These are phyloP conservation scores for Dasypus novemcinctus DNA, from an alignment of 2,113 vertebrate genomes.

Conservation along the genomic window DNA sequence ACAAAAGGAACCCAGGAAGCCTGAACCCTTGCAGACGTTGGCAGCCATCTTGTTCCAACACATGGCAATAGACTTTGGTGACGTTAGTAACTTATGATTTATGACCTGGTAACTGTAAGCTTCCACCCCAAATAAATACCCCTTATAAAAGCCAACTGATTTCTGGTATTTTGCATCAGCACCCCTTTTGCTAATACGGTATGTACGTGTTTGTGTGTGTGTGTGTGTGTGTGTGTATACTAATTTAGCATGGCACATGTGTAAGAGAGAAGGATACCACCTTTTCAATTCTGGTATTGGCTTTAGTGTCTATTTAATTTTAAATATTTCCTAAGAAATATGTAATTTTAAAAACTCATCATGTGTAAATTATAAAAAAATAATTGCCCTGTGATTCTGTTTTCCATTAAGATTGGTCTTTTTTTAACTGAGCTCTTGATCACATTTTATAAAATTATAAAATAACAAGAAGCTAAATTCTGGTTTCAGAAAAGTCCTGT, in stretches of 20 bases:
- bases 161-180: no score
- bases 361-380: neutral
- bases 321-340: neutral
- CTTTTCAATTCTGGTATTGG: neutral
- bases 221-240: neutral
- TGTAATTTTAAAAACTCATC: neutral
- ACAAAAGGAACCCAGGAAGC: no score
- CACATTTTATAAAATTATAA: neutral
- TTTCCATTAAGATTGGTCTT: neutral
- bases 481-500: neutral
- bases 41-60: no score
- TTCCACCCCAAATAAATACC: no score
- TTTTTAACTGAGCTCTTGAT: neutral
- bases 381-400: neutral
- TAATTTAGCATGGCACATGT: neutral
- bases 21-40: no score
- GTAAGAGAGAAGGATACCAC: neutral
- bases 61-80: no score
- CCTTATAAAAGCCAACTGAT: no score
- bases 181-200: no score
- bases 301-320: neutral
- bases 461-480: neutral
- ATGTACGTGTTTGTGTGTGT: neutral
- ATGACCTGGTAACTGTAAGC: no score
- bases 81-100: no score